A percentile compares a stretch with the other conserved stretches of the same genome.
phyloP scores from a whole-genome alignment of 1,140 invertebrate genomes.

The Yoshiicerus persimilis region DNA sequence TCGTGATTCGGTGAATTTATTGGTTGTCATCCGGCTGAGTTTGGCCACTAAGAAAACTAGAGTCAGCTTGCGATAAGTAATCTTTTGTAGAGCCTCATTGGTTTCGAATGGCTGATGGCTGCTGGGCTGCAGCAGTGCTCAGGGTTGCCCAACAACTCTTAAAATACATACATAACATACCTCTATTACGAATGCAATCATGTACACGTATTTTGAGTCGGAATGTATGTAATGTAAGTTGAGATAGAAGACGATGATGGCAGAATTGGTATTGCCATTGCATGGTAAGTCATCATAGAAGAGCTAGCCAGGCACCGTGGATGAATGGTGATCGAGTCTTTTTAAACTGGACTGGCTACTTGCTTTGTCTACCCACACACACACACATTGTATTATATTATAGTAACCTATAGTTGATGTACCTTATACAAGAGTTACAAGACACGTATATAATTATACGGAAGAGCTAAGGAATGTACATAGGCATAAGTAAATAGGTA shows the following conservation, averaged over 20 bases:
- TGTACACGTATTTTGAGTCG: background rate
- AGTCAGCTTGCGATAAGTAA: conserved; percentile 28
- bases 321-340: conserved; percentile 7
- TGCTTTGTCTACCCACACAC: background rate
- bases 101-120: conserved; percentile 8
- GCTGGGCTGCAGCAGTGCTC: background rate
- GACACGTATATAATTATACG: too few species aligned
- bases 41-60: conserved; percentile 12
- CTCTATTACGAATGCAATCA: background rate
- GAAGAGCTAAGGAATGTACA: too few species aligned
- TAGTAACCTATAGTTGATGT: too few species aligned
- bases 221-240: background rate
- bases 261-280: background rate
- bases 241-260: background rate
- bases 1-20: background rate
- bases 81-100: conserved; percentile 26
- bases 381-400: too few species aligned
- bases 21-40: conserved; percentile 20
- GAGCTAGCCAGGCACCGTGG: background rate
- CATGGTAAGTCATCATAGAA: background rate
- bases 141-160: background rate
- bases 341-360: background rate
- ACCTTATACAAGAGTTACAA: too few species aligned
- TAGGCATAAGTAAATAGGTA: background rate
- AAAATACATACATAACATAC: background rate